Evolutionary conservation across 2,113 vertebrate species (phyloP), one percentile per base, ranked within the genome.

Genomic region (Agapornis roseicollis): DNA sequence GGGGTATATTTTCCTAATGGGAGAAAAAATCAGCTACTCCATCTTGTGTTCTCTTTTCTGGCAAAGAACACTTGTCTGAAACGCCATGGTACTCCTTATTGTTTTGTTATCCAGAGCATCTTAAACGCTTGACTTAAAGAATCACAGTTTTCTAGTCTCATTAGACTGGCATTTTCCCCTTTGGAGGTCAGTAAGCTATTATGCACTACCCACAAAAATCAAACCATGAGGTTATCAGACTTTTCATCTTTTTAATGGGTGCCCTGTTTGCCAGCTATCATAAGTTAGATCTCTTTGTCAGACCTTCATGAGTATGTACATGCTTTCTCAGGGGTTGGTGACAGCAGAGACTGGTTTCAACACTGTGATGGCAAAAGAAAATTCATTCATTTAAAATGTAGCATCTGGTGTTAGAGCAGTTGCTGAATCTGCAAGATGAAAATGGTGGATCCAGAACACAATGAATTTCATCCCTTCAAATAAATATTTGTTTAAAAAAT

Each of bases 101-200:
- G 41, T 37, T 86, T 50, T 71, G 49, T 81, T 91, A 80, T 61
- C 83, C 58, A 77, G 61, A 91, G 17, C 55, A 76, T 68, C 52
- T 88, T 96, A 47, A 70, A 93, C 35, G 44, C 72, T 83, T 94
- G 44, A 63, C 80, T 96, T 76, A 68, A 41, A 90, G 85, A 83
- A 69, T 87, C 49, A 50, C 58, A 88, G 28, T 81, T 94, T 89
- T 85, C 64, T 68, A 63, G 47, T 95, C 69, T 94, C 47, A 53
- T n/a, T 73, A 90, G 28, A 16, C 49, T 93, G 63, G 64, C 2
- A 35, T 88, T 96, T 92, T 80, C 56, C 63, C 60, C 71, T 82
- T 93, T 87, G 63, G 85, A 94, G 77, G 52, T 91, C 88, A 94
- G 68, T 94, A 81, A 96, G 53, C 50, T 95, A 44, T 90, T 91